A percentile compares a stretch with the other conserved stretches of the same genome.
phyloP scores from a whole-genome alignment of 2,888 invertebrate species.

The Chirona hameri region DNA sequence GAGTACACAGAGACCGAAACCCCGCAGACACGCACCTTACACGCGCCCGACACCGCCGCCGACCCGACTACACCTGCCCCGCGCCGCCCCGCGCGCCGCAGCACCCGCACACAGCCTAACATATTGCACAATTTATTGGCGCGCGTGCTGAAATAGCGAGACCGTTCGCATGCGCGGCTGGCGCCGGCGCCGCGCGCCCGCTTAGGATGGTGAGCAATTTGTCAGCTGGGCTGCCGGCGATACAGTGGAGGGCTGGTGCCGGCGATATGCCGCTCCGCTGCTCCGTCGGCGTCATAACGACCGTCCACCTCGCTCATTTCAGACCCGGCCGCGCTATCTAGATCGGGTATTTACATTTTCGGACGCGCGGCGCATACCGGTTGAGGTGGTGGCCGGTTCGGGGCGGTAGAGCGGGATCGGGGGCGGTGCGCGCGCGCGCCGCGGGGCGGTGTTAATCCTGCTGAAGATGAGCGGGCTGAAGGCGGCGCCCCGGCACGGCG shows the following conservation, averaged over 20 bases:
- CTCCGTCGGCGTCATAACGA: not conserved
- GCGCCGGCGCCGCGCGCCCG: not conserved
- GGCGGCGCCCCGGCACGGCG: no score
- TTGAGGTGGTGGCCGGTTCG: no score
- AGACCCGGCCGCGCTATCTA: not conserved
- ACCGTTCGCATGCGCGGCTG: not conserved
- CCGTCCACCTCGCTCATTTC: not conserved
- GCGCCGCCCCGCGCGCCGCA: not conserved
- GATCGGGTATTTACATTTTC: not conserved
- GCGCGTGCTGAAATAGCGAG: not conserved
- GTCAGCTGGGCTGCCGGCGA: not conserved
- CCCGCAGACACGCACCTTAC: not conserved
- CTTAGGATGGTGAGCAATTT: not conserved
- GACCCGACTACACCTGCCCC: not conserved
- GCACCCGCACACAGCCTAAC: not conserved
- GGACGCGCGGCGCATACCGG: not conserved
- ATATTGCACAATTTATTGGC: conserved; percentile 4
- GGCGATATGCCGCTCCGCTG: not conserved
- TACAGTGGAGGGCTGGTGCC: not conserved
- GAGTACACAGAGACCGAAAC: no score
- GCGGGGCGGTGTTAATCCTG: not conserved
- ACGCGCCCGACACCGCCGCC: not conserved
- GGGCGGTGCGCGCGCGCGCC: not conserved
- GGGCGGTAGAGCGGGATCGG: no score
- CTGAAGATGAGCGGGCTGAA: not conserved